Evolutionary conservation across 1,140 invertebrate species (phyloP).

Genomic region (Magallana gigas): DNA sequence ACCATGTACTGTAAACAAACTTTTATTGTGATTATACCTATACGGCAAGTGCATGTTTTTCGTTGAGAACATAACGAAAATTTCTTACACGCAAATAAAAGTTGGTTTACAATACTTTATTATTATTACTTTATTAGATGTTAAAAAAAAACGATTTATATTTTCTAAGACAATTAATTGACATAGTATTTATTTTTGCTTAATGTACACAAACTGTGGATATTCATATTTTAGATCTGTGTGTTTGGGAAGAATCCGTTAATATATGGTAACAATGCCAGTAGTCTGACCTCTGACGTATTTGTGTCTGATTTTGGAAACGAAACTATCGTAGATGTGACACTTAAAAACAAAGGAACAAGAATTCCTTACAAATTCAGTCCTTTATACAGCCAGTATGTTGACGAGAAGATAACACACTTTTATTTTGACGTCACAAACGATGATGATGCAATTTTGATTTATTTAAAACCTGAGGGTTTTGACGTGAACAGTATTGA

Average conservation of each 20-base stretch:
- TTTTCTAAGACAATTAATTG: too few relatives aligned
- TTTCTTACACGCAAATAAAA: too few relatives aligned
- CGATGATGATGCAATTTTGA: slow-evolving; percentile 32
- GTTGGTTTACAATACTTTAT: too few relatives aligned
- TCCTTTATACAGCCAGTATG: not conserved
- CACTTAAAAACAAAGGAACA: not conserved
- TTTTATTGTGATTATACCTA: too few relatives aligned
- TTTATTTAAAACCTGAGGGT: slow-evolving; percentile 25
- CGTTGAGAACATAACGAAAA: too few relatives aligned
- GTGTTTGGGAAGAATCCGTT: slow-evolving; percentile 1
- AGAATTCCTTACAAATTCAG: not conserved
- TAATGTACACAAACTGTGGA: not conserved
- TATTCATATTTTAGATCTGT: not conserved
- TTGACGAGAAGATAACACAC: not conserved
- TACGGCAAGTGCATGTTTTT: too few relatives aligned
- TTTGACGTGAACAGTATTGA: not conserved
- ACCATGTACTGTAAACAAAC: too few relatives aligned
- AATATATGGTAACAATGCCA: slow-evolving; percentile 5
- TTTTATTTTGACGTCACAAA: slow-evolving; percentile 27
- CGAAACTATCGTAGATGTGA: not conserved
- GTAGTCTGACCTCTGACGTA: not conserved
- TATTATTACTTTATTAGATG: too few relatives aligned
- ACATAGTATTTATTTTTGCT: too few relatives aligned
- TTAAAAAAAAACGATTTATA: too few relatives aligned
- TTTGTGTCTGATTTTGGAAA: not conserved